A percentile compares a stretch with the other conserved stretches of the same genome.
Evolutionary conservation across 2,888 invertebrate species (phyloP).

Genomic region (Phaonia tiefii): DNA sequence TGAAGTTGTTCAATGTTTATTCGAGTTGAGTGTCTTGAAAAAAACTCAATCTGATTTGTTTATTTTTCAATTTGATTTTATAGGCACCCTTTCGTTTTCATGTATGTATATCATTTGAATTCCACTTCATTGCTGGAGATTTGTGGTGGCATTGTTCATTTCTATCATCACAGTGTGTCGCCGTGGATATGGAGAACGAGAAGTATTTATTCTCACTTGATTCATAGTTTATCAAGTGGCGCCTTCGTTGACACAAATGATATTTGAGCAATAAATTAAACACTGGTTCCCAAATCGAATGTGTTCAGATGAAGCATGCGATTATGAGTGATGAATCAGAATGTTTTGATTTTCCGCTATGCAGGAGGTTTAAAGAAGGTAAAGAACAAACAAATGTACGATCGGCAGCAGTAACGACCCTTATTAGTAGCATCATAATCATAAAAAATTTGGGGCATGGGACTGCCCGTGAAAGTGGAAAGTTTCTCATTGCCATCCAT

Average conservation of each 20-base stretch:
- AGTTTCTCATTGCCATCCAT: too few species aligned
- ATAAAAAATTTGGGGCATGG: too few species aligned
- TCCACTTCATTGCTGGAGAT: background rate
- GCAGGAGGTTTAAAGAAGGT: too few species aligned
- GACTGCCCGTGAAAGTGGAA: too few species aligned
- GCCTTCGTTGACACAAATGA: conserved; percentile 60
- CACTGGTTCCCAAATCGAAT: conserved; percentile 33
- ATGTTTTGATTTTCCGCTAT: background rate
- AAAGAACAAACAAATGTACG: too few species aligned
- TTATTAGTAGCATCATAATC: too few species aligned
- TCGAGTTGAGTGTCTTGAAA: conserved; percentile 38
- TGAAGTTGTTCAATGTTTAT: conserved; percentile 53
- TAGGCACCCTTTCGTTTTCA: too few species aligned
- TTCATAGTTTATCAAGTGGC: conserved; percentile 49
- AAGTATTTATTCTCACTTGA: background rate
- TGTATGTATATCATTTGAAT: conserved; percentile 16
- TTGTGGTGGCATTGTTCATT: too few species aligned
- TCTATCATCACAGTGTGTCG: too few species aligned
- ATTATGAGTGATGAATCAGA: conserved; percentile 51
- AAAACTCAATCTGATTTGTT: conserved; percentile 39
- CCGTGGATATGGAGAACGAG: conserved; percentile 14
- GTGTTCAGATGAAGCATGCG: conserved; percentile 34
- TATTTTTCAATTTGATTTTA: conserved; percentile 43
- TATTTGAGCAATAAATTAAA: conserved; percentile 58
- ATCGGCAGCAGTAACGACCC: too few species aligned